Base-by-base conservation (phyloP, 1,140 invertebrate species). In the Drosophila kepulauana region DNA sequence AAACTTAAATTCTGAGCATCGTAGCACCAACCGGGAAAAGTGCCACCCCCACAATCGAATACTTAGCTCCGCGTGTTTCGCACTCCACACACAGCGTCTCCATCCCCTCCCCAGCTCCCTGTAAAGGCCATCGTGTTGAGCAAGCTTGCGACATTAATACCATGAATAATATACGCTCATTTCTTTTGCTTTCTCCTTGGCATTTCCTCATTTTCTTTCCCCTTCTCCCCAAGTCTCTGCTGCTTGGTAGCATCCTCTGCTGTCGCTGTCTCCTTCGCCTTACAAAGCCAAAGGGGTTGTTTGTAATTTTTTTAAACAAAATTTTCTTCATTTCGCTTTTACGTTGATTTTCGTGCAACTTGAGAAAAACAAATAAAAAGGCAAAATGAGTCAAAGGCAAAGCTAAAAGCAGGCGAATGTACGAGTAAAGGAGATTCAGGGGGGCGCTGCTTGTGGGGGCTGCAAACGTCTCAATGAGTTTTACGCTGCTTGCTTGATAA, bases 81-180 rank as follows among this genome's bases (percentile, higher is more conserved):
- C 25, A 8, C 11, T 8, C 25, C 41, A 48, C 51, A 25, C 38
- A 13, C 3, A 25, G 20, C 20, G 20, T 25, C 20, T 33, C 5
- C 6, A 2, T 0, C 30, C n/a, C 25, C 8, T 48, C 1, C 4
- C 35, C 28, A 28, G 10, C 35, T 33, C 25, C 66, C 35, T 16
- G 35, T 25, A 46, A 11, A 30, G 15, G 25, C 16, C 48, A 1
- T 35, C 56, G 35, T 43, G 41, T 52, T 28, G 51, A 51, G 15
- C 49, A 63, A 61, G 71, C 59, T 62, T 59, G 57, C 81, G 77
- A 89, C 80, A 84, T 89, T 88, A 88, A 88, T 88, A 81, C 85
- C 81, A 89, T 88, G 81, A 88, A 89, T 88, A 88, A 88, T 88
- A 88, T 81, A 85, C 85, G 77, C 80, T 89, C 78, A 89, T 89